These are phyloP conservation scores for Drosophila kurseongensis DNA, from an alignment of 1,140 invertebrate species.

Conservation along the genomic window DNA sequence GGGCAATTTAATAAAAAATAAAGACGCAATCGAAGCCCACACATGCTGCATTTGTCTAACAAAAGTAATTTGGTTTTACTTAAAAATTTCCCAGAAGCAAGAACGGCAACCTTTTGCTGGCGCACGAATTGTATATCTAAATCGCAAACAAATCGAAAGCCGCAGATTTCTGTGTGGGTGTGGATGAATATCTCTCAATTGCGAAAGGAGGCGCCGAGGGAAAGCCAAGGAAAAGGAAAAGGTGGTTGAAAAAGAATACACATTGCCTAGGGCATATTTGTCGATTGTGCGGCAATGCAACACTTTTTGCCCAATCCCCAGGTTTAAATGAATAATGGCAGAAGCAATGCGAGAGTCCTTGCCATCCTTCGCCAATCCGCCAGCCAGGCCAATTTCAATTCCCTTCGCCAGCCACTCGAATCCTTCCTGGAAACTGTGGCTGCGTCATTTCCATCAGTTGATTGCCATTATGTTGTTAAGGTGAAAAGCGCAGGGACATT, in stretches of 20 bases:
- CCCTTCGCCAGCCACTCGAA: slow-evolving; percentile 27
- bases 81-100: slow-evolving; percentile 36
- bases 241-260: slow-evolving; percentile 25
- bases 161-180: slow-evolving; percentile 35
- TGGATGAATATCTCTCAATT: slow-evolving; percentile 38
- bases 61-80: slow-evolving; percentile 62
- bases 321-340: slow-evolving; percentile 77
- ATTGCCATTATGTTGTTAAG: slow-evolving; percentile 78
- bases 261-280: slow-evolving; percentile 51
- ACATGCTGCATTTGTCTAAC: slow-evolving; percentile 35
- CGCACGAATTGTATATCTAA: slow-evolving; percentile 56
- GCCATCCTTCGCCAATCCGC: background rate
- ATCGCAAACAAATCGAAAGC: slow-evolving; percentile 61
- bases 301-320: slow-evolving; percentile 57
- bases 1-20: slow-evolving; percentile 70
- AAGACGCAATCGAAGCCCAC: slow-evolving; percentile 34
- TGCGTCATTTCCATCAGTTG: slow-evolving; percentile 69
- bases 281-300: slow-evolving; percentile 61
- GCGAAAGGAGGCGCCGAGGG: slow-evolving; percentile 7
- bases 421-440: slow-evolving; percentile 41
- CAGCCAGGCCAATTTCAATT: slow-evolving; percentile 51
- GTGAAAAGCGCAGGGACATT: slow-evolving; percentile 63
- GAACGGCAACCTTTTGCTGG: slow-evolving; percentile 18
- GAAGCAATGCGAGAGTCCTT: background rate
- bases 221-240: slow-evolving; percentile 13